These are phyloP conservation scores for Galemys pyrenaicus DNA, from an alignment of 2,113 vertebrate species.

Conservation along the genomic window DNA sequence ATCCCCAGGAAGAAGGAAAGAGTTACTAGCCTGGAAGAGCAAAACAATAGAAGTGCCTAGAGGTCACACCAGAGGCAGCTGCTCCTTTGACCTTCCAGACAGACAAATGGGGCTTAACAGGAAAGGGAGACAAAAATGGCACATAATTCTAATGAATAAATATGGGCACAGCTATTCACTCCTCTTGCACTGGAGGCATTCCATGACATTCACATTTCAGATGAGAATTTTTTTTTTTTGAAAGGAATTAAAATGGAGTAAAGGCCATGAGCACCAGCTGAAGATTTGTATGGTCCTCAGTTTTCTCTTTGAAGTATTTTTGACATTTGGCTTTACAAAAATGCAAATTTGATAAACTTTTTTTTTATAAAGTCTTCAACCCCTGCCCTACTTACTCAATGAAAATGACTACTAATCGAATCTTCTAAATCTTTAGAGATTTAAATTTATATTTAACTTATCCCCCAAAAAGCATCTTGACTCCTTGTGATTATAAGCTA, in stretches of 20 bases:
- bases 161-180: constrained; percentile 53
- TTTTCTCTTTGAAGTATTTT: neutral
- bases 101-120: constrained; percentile 57
- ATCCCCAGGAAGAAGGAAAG: constrained; percentile 66
- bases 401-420: neutral
- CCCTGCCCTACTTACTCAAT: neutral
- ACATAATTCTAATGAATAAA: constrained; percentile 67
- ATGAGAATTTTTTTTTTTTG: neutral
- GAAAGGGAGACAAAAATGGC: constrained; percentile 50
- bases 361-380: neutral
- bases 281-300: neutral
- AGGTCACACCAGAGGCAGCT: constrained; percentile 64
- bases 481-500: neutral
- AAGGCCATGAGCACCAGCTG: neutral
- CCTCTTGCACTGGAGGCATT: constrained; percentile 50
- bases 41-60: constrained; percentile 48
- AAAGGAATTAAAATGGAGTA: constrained; percentile 62
- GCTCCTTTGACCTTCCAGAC: constrained; percentile 66
- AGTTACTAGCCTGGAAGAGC: constrained; percentile 46
- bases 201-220: constrained; percentile 11
- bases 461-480: neutral
- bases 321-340: neutral
- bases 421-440: constrained; percentile 27
- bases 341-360: neutral
- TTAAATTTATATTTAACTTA: constrained; percentile 36